phyloP scores from a whole-genome alignment of 2,888 invertebrate species.

The Loripinus fragilis region DNA sequence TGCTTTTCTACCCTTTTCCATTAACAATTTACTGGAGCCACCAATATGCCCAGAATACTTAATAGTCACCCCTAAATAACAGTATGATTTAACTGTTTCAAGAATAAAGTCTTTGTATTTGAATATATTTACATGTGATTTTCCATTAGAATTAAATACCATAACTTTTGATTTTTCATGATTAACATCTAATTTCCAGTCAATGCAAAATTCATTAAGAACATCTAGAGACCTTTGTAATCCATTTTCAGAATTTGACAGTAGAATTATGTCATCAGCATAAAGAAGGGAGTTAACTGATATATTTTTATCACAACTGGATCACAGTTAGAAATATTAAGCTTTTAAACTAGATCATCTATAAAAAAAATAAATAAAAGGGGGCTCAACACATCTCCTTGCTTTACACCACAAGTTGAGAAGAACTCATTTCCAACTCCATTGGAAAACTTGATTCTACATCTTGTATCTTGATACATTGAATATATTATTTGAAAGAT shows the following conservation, averaged over 20 bases:
- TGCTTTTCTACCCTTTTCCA: no score
- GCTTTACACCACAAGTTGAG: slow-evolving; percentile 12
- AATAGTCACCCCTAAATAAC: no score
- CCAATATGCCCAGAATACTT: no score
- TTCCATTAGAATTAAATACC: no score
- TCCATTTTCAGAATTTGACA: slow-evolving; percentile 22
- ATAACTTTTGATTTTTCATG: no score
- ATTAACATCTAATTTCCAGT: no score
- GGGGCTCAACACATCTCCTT: slow-evolving; percentile 19
- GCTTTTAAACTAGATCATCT: slow-evolving; percentile 17
- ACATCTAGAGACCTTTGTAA: slow-evolving; percentile 27
- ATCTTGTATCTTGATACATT: slow-evolving; percentile 27
- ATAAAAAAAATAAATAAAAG: slow-evolving; percentile 27
- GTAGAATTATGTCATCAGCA: slow-evolving; percentile 30
- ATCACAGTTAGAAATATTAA: not conserved
- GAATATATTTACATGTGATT: no score
- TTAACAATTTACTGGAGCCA: no score
- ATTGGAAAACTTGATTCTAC: slow-evolving; percentile 27
- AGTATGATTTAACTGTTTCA: no score
- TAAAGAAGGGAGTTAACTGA: slow-evolving; percentile 19
- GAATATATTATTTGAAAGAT: slow-evolving; percentile 26
- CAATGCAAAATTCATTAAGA: no score
- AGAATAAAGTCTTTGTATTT: no score
- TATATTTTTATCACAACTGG: not conserved
- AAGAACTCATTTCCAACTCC: slow-evolving; percentile 12